Evolutionary conservation across 2,113 vertebrate genomes (phyloP).

Genomic region (Phocoena sinus): DNA sequence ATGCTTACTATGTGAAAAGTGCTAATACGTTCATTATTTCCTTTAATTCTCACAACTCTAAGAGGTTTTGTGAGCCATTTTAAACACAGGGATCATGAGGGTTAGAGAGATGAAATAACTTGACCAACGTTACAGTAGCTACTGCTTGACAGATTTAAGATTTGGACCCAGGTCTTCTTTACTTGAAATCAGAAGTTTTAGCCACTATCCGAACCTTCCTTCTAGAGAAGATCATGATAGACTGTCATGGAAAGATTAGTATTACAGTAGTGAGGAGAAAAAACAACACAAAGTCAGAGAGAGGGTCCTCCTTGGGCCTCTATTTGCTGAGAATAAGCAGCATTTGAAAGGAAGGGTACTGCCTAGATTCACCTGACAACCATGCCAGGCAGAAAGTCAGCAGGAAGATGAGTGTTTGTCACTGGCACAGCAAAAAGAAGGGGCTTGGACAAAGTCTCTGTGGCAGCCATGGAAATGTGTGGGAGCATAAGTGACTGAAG

Average conservation of each 20-base stretch:
- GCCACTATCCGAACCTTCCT: neutral
- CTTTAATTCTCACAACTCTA: neutral
- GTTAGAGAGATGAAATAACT: neutral
- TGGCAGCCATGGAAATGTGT: neutral
- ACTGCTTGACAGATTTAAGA: neutral
- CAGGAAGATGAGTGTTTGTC: neutral
- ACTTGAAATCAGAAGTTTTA: neutral
- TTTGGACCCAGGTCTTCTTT: neutral
- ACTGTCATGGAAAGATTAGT: neutral
- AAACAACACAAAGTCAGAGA: neutral
- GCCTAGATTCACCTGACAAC: neutral
- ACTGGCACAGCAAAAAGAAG: neutral
- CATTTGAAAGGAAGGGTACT: neutral
- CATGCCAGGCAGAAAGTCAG: neutral
- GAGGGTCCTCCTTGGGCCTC: neutral
- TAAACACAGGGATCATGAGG: neutral
- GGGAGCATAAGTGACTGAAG: neutral
- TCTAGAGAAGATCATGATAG: neutral
- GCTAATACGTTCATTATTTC: neutral
- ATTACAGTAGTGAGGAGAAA: neutral
- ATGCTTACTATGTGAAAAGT: neutral
- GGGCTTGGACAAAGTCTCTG: neutral
- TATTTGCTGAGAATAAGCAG: neutral
- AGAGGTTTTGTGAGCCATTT: neutral
- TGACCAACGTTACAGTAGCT: neutral